phyloP scores from a whole-genome alignment of 2,113 vertebrate species.

The Macrotus californicus region DNA sequence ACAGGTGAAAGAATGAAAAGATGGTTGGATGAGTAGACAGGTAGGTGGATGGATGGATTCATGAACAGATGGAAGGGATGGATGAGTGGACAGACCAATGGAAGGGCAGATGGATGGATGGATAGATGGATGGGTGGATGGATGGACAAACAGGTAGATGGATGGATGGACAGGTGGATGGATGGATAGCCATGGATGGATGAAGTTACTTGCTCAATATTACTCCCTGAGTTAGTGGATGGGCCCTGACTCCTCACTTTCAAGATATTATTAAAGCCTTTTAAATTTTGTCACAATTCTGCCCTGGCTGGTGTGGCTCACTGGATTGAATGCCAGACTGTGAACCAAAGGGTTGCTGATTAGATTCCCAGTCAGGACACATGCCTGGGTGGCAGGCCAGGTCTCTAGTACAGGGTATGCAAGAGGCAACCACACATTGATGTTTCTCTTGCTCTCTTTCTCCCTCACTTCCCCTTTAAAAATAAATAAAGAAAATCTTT shows the following conservation, averaged over 20 bases:
- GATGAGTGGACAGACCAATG: not conserved
- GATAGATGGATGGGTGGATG: not conserved
- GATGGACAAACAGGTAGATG: accelerated
- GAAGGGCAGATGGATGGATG: not conserved
- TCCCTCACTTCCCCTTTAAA: no score
- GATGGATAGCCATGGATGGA: not conserved
- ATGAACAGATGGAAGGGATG: not conserved
- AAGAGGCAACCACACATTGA: no score
- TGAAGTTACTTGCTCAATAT: not conserved
- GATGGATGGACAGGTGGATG: no score
- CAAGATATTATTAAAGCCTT: not conserved
- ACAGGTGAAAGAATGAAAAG: not conserved
- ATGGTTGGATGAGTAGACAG: not conserved
- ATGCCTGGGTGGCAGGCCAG: no score
- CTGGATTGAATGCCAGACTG: no score
- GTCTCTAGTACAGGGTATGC: no score
- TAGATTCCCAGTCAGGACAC: no score
- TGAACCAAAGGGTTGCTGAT: no score
- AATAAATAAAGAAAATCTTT: no score
- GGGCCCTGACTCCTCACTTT: not conserved
- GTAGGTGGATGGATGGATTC: not conserved
- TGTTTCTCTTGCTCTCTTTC: no score
- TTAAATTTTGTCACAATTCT: not conserved
- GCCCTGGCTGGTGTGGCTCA: no score
- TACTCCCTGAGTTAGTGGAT: not conserved